phyloP scores from a whole-genome alignment of 2,797 vertebrate genomes.

The Xyrichtys novacula region DNA sequence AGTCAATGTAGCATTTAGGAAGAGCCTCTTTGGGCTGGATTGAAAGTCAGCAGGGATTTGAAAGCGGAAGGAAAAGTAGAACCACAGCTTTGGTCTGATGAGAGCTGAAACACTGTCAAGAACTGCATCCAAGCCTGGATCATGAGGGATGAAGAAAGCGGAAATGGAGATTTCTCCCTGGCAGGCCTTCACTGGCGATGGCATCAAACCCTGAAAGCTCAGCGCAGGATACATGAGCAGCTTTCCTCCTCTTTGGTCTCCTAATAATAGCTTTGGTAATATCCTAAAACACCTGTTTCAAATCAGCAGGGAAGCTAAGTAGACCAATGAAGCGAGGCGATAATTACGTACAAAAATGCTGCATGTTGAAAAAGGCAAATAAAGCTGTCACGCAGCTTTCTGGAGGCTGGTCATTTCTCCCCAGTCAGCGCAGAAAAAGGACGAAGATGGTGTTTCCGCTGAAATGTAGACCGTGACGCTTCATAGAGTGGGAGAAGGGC shows the following conservation, averaged over 20 bases:
- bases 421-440: conserved; percentile 31
- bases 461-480: conserved; percentile 14
- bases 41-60: conserved; percentile 41
- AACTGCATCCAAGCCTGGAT: conserved; percentile 32
- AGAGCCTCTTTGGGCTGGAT: conserved; percentile 21
- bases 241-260: conserved; percentile 17
- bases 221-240: conserved; percentile 1
- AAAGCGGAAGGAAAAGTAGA: conserved; percentile 46
- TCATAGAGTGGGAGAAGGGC: conserved; percentile 19
- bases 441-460: conserved; percentile 1
- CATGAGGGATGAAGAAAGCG: conserved; percentile 21
- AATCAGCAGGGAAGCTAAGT: conserved; percentile 31
- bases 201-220: not conserved
- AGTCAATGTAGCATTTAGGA: conserved; percentile 59
- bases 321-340: conserved; percentile 4
- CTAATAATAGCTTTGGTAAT: conserved; percentile 31
- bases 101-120: conserved; percentile 27
- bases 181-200: conserved; percentile 10
- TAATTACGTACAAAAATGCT: conserved; percentile 54
- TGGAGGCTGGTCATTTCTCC: conserved; percentile 30
- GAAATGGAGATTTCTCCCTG: conserved; percentile 36
- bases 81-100: conserved; percentile 46
- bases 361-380: conserved; percentile 43
- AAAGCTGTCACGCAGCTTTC: conserved; percentile 36
- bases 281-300: conserved; percentile 62